Conservation (phyloP, 2,113 vertebrate species). For the Danio rerio region DNA sequence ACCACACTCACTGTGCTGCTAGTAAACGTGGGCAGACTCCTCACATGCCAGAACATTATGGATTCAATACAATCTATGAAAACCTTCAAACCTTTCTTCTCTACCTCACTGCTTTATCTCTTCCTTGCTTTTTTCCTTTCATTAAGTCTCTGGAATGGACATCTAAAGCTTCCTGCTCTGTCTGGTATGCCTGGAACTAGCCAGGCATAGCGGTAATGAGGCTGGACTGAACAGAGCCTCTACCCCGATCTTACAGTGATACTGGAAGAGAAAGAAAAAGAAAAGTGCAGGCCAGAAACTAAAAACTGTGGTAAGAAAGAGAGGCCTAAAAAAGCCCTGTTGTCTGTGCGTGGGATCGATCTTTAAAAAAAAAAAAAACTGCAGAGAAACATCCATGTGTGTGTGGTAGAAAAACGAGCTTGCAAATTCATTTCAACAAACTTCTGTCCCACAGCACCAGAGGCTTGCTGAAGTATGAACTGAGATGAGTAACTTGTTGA, state of each 20-base stretch:
- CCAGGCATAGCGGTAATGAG: slow-evolving; percentile 52
- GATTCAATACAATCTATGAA: slow-evolving; percentile 14
- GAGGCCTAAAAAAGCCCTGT: not conserved
- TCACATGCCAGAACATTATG: not conserved
- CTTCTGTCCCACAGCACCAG: not conserved
- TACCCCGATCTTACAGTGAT: slow-evolving; percentile 34
- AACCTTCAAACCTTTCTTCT: slow-evolving; percentile 24
- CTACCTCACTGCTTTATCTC: not conserved
- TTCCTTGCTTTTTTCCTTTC: slow-evolving; percentile 45
- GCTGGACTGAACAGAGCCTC: slow-evolving; percentile 57
- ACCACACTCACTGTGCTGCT: not conserved
- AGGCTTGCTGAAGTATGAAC: not conserved
- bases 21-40: slow-evolving; percentile 6
- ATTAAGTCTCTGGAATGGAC: slow-evolving; percentile 67
- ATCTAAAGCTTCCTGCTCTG: slow-evolving; percentile 74
- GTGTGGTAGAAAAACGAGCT: not conserved
- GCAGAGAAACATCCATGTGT: not conserved
- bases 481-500: slow-evolving; percentile 28
- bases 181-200: slow-evolving; percentile 78
- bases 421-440: slow-evolving; percentile 14
- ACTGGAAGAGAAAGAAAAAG: slow-evolving; percentile 23
- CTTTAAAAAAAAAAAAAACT: slow-evolving; percentile 2
- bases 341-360: slow-evolving; percentile 1
- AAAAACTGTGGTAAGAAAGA: slow-evolving; percentile 13
- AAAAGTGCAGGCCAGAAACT: not conserved